Base-by-base conservation (phyloP, 2,888 invertebrate species). In the Stenichneumon culpator region DNA sequence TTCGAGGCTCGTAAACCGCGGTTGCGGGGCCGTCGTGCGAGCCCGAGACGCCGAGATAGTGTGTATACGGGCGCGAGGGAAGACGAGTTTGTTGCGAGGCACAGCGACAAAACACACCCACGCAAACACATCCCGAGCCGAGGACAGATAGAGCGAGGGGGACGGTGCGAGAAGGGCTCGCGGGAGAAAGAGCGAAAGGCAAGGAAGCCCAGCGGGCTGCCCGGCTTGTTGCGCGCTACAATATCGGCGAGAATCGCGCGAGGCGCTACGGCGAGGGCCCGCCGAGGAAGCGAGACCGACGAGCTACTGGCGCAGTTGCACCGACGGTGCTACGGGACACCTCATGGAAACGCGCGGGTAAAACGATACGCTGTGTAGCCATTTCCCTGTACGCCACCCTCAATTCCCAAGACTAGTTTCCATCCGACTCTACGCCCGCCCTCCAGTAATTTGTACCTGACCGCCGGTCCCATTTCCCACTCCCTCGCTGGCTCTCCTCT, bases 341-440 rank as follows among this genome's bases (percentile, higher is more conserved):
- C 72, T 74, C 69, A 25, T 74, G 79, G 82, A 65, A 82, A 79
- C 73, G 77, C 72, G 75, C 83, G 77, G 86, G 87, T 89, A 88
- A 89, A 89, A 90, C 87, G 86, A 88, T 88, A 84, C 85, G 87
- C 88, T 86, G 87, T 89, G 86, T 84, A 87, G 89, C 89, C 90
- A 90, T 90, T 90, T 91, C 89, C 90, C 89, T 84, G 87, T 86
- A 88, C 88, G 87, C 89, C 89, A 88, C 87, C 89, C 89, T 88
- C 90, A 91, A 91, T 92, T 92, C 90, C 91, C 92, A 90, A 89
- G 90, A 90, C 90, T 89, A 90, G 91, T 92, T 91, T 92, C 89
- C 91, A 92, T 90, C 90, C 86, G 67, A 79, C 67, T 74, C 86
- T 74, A 70, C 82, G 86, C 87, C 84, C 88, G 87, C 90, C 80